Evolutionary conservation across 1,140 invertebrate species (phyloP).

Genomic region (Brachystomella parvula): DNA sequence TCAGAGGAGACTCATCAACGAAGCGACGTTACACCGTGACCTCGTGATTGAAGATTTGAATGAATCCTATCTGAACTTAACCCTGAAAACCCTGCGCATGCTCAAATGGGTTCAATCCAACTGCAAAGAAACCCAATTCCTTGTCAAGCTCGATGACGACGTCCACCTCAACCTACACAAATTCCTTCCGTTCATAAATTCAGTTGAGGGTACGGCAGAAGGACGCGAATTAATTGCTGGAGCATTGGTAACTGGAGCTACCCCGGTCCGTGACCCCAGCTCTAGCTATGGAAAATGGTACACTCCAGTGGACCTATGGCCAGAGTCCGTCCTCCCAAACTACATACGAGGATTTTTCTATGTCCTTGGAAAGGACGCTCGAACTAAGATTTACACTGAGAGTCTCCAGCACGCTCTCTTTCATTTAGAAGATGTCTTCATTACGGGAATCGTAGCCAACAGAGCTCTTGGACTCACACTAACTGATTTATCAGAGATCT

Average conservation of each 20-base stretch:
- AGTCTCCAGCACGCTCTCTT: constrained; percentile 60
- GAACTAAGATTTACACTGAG: constrained; percentile 56
- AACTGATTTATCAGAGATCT: constrained; percentile 10
- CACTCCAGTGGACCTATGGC: constrained; percentile 35
- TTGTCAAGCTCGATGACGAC: constrained; percentile 49
- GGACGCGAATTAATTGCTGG: constrained; percentile 25
- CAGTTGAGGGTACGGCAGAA: neutral
- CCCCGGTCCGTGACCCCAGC: constrained; percentile 21
- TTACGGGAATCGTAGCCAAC: constrained; percentile 56
- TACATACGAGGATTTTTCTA: constrained; percentile 48
- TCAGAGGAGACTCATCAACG: constrained; percentile 18
- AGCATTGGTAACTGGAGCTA: constrained; percentile 23
- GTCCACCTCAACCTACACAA: constrained; percentile 44
- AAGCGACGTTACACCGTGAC: constrained; percentile 40
- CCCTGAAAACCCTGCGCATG: constrained; percentile 44
- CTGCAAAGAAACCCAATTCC: constrained; percentile 41
- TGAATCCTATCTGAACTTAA: constrained; percentile 48
- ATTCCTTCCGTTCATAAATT: constrained; percentile 33
- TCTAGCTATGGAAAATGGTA: constrained; percentile 40
- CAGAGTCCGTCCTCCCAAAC: constrained; percentile 33
- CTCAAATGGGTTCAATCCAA: constrained; percentile 42
- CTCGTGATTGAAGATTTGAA: constrained; percentile 44
- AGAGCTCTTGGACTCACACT: constrained; percentile 19
- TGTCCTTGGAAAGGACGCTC: constrained; percentile 63
- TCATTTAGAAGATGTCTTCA: constrained; percentile 76